Conservation (phyloP, 2,888 invertebrate genomes). For the Cheilosia variabilis region DNA sequence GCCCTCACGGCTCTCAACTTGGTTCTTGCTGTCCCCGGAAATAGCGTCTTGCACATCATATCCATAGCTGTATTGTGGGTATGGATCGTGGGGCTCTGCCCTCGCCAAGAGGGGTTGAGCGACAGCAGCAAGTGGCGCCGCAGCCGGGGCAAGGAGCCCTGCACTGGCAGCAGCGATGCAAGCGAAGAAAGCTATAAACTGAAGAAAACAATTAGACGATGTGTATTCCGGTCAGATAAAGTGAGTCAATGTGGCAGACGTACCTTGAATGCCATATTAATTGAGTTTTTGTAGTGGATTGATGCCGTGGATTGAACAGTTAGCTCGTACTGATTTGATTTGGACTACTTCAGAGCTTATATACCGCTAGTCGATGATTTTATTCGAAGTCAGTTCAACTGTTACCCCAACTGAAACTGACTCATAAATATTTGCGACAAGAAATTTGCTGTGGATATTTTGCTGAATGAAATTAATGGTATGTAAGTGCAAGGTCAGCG, state of each 20-base stretch:
- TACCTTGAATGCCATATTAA: conserved; percentile 67
- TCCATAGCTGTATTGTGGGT: conserved; percentile 63
- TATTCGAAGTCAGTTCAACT: conserved; percentile 17
- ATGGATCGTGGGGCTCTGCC: conserved; percentile 54
- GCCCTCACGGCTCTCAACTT: conserved; percentile 63
- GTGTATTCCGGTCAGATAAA: conserved; percentile 21
- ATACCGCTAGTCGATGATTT: conserved; percentile 21
- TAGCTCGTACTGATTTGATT: conserved; percentile 60
- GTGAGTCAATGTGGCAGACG: conserved; percentile 11
- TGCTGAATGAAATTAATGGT: conserved; percentile 23
- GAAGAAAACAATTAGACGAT: conserved; percentile 28
- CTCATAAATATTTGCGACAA: no score
- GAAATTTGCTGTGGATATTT: background rate
- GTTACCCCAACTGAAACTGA: conserved; percentile 31
- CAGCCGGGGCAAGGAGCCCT: conserved; percentile 77
- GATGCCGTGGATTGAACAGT: conserved; percentile 52
- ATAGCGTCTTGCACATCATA: conserved; percentile 65
- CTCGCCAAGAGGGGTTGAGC: conserved; percentile 57
- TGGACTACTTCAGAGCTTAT: conserved; percentile 22
- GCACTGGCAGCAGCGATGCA: conserved; percentile 80
- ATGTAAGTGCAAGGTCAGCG: conserved; percentile 50
- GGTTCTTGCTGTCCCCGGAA: conserved; percentile 65
- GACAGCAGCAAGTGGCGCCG: conserved; percentile 55
- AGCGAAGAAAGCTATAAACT: conserved; percentile 80
- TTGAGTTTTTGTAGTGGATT: conserved; percentile 39